Percentiles rank a stretch among this genome's conserved stretches.
Conservation (phyloP, 2,113 vertebrate species). For the Ursus arctos region DNA sequence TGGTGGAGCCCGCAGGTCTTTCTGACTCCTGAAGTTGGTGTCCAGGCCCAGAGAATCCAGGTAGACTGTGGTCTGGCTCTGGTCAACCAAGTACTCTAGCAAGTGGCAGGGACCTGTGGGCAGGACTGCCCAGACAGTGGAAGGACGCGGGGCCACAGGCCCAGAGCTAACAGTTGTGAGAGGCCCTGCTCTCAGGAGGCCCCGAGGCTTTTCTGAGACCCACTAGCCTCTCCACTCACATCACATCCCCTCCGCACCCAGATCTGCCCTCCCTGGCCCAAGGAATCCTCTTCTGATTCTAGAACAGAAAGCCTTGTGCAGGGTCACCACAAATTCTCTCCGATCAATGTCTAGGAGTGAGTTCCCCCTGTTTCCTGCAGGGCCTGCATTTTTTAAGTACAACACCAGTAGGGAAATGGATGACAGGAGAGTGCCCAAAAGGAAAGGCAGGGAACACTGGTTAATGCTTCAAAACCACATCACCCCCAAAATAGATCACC, state of each 20-base stretch:
- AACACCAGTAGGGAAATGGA: background rate
- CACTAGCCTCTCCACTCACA: rapidly evolving
- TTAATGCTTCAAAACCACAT: background rate
- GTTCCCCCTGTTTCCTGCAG: background rate
- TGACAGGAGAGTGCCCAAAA: background rate
- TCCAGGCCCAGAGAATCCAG: background rate
- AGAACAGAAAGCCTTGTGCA: background rate
- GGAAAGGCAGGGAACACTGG: no score
- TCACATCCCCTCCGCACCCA: rapidly evolving
- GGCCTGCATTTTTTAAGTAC: background rate
- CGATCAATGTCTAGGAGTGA: background rate
- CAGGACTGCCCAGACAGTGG: background rate
- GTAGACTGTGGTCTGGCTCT: background rate
- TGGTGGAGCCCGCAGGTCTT: background rate
- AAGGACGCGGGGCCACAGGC: rapidly evolving
- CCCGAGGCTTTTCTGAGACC: background rate
- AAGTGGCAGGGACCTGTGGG: background rate
- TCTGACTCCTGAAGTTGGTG: background rate
- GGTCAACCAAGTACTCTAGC: background rate
- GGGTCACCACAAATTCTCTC: background rate
- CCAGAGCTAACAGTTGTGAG: background rate
- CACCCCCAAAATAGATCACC: background rate
- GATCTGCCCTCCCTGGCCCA: background rate
- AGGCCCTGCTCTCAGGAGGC: background rate
- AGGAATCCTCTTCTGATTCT: background rate